A percentile compares a stretch with the other conserved stretches of the same genome.
phyloP scores from a whole-genome alignment of 1,140 invertebrate genomes.

The Nephila pilipes region DNA sequence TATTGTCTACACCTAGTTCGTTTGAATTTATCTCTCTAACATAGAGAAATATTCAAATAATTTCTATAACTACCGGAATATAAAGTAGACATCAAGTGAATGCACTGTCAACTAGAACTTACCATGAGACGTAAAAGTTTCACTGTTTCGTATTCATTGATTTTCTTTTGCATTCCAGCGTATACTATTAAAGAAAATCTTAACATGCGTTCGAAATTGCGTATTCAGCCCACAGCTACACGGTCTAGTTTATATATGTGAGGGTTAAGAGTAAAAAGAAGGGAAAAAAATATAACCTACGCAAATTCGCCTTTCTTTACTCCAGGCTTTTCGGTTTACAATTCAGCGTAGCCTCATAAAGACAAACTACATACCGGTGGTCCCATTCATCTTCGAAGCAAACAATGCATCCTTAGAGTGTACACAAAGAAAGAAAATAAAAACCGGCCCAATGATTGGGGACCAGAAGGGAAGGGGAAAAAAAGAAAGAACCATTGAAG shows the following conservation, averaged over 20 bases:
- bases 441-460: constrained; percentile 31
- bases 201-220: constrained; percentile 38
- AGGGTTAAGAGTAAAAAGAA: no score
- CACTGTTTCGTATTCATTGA: constrained; percentile 1
- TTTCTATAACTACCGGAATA: no score
- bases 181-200: constrained; percentile 23
- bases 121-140: background rate
- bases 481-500: background rate
- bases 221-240: constrained; percentile 33
- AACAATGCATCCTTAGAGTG: constrained; percentile 29
- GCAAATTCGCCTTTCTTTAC: constrained; percentile 11
- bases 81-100: background rate
- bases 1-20: no score
- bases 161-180: background rate
- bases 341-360: constrained; percentile 31
- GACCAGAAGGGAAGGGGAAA: background rate
- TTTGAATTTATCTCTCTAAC: no score
- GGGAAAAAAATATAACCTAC: background rate
- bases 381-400: constrained; percentile 45
- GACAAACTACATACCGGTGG: constrained; percentile 41
- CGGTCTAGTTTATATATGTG: background rate
- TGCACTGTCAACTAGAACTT: background rate
- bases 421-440: constrained; percentile 19
- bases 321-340: background rate
- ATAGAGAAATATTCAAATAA: no score